Percentiles rank a stretch among this genome's conserved stretches.
Evolutionary conservation across 2,888 invertebrate genomes (phyloP).

Genomic region (Trachelus tabidus): DNA sequence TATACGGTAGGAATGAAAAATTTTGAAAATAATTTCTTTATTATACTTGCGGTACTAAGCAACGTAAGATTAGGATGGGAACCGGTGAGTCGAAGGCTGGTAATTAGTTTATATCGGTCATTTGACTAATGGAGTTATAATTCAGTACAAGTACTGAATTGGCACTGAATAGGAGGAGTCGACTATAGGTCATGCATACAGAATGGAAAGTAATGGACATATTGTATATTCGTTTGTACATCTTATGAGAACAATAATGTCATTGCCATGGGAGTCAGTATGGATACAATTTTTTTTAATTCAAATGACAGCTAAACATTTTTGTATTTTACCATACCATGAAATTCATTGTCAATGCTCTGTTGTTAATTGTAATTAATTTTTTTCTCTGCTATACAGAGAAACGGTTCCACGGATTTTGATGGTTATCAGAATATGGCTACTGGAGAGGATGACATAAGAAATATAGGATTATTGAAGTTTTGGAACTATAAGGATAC

Average conservation of each 20-base stretch:
- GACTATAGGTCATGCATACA: conserved; percentile 45
- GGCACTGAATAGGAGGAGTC: conserved; percentile 49
- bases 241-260: neutral
- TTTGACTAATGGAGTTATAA: neutral
- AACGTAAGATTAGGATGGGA: neutral
- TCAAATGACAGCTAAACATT: neutral
- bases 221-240: conserved; percentile 48
- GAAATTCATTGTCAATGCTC: neutral
- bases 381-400: conserved; percentile 66
- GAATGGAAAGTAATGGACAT: conserved; percentile 49
- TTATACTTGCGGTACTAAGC: neutral
- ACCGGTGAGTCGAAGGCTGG: neutral
- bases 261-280: neutral
- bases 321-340: neutral
- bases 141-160: conserved; percentile 39
- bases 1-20: conserved; percentile 69
- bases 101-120: conserved; percentile 5
- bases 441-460: conserved; percentile 74
- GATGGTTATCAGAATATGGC: conserved; percentile 84
- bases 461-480: conserved; percentile 75
- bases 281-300: neutral
- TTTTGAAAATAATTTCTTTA: neutral
- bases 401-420: conserved; percentile 79
- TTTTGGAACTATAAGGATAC: conserved; percentile 78
- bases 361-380: neutral